phyloP scores from a whole-genome alignment of 2,888 invertebrate species.

The Cheiracanthium punctorium region DNA sequence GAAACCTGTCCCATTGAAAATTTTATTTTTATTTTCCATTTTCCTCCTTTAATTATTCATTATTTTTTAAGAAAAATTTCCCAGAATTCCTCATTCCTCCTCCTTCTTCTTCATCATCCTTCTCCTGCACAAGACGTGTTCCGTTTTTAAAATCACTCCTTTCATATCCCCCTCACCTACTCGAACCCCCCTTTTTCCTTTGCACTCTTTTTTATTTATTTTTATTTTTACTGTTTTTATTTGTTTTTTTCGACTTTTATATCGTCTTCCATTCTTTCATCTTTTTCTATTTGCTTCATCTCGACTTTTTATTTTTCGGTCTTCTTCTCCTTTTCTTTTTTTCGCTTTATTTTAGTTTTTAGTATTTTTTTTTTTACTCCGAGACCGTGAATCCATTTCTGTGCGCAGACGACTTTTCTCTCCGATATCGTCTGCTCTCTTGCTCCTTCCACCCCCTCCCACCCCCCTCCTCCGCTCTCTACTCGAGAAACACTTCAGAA shows the following conservation, averaged over 20 bases:
- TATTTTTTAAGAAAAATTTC: not conserved
- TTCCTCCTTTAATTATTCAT: conserved; percentile 1
- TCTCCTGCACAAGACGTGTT: not conserved
- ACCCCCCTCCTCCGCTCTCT: not conserved
- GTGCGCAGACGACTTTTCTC: conserved; percentile 11
- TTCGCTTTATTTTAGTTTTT: too few relatives aligned
- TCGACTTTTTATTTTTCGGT: not conserved
- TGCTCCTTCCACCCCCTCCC: not conserved
- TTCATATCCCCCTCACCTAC: not conserved
- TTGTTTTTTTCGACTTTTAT: not conserved
- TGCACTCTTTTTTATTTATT: too few relatives aligned
- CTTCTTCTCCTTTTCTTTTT: not conserved
- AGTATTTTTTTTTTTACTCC: too few relatives aligned
- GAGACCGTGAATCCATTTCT: not conserved
- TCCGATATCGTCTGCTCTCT: not conserved
- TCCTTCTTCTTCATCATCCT: not conserved
- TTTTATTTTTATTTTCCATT: not conserved
- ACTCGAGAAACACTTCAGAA: conserved; percentile 17
- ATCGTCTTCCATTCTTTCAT: not conserved
- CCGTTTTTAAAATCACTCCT: not conserved
- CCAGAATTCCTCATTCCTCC: not conserved
- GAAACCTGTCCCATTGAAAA: not conserved
- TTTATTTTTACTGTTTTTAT: not conserved
- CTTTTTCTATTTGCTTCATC: conserved; percentile 9
- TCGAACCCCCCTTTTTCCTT: not conserved